Conservation (phyloP, 2,113 vertebrate species). For the Hyaena hyaena region DNA sequence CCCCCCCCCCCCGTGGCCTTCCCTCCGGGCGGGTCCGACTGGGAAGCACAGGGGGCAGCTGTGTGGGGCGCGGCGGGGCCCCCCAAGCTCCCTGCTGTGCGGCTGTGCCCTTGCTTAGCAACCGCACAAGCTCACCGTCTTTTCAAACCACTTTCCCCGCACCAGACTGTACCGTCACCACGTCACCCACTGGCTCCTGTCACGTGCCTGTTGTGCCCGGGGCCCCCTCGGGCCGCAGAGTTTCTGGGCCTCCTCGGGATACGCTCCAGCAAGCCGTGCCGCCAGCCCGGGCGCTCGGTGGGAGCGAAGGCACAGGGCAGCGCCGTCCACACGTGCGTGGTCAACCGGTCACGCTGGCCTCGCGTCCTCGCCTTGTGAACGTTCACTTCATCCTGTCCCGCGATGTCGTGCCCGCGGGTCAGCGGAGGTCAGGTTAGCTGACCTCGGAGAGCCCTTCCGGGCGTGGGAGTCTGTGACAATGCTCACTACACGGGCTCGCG, state of each 20-base stretch:
- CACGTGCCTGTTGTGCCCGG: background rate
- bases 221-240: background rate
- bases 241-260: background rate
- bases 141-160: background rate
- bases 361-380: too few relatives aligned
- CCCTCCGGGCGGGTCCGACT: background rate
- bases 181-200: background rate
- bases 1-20: too few relatives aligned
- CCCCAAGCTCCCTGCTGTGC: background rate
- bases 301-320: background rate
- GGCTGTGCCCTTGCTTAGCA: too few relatives aligned
- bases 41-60: background rate
- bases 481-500: background rate
- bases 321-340: too few relatives aligned
- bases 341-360: background rate
- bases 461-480: background rate
- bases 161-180: background rate
- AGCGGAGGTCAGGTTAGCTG: background rate
- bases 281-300: too few relatives aligned
- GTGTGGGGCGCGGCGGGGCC: background rate
- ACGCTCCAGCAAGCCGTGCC: background rate
- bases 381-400: too few relatives aligned
- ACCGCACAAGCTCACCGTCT: background rate
- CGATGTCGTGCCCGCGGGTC: too few relatives aligned
- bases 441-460: background rate